Base-by-base conservation (phyloP, 37 sponge, comb jelly and placozoan genomes). In the Crambe crambe region DNA sequence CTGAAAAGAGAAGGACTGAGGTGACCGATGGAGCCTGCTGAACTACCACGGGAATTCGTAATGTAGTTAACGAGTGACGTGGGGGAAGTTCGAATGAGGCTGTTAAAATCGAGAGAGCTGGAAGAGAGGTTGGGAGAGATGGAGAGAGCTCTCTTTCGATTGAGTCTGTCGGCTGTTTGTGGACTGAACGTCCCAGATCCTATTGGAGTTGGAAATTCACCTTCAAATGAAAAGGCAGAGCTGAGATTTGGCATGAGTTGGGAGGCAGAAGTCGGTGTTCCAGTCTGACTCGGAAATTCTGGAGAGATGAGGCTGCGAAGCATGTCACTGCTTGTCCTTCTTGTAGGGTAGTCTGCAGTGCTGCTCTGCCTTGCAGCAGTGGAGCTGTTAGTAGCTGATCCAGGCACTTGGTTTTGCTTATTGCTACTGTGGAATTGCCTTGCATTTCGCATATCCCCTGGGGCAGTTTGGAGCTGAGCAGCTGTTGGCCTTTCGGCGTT, bases 61-160 rank as follows among this genome's bases (percentile, higher is more conserved):
- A 90, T 70, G 72, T 75, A 90, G 68, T 80, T 76, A 3, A 90
- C 44, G n/a, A 94, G 82, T 0, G 95, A 94, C 0, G 57, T 84
- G 2, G 89, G 89, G 0, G 95, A 87, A 6, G 79, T 76, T 31
- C 90, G 86, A 1, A 93, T 83, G 64, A 90, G 80, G 42, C 62
- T 68, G 54, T 87, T 81, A 40, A 92, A 62, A 30, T 89, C 86
- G 1, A 89, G 47, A 23, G 85, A 86, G 43, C 86, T 83, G 27
- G 91, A 82, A n/a, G 82, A 72, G 15, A 60, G 76, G 36, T 21
- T 3, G 43, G 95, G 87, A n/a, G 95, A 94, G 70, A 89, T 89
- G n/a, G 95, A 95, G 23, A 92, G 78, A 0, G 85, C 77, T 63
- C 92, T 56, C 74, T 92, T 92, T 9, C 78, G 86, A 3, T 76